Base-by-base conservation (phyloP, 2,888 invertebrate genomes). In the Bugula neritina region DNA sequence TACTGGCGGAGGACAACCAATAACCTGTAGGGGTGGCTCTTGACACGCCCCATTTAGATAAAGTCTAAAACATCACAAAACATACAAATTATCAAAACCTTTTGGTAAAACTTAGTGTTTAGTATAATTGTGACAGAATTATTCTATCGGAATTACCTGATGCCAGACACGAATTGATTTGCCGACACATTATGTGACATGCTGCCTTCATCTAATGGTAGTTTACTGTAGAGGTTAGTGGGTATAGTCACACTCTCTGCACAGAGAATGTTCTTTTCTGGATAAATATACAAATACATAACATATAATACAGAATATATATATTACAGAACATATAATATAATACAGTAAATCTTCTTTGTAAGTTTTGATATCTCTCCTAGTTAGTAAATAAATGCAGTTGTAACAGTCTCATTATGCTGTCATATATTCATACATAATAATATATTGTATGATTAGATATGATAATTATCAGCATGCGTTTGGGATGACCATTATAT, bases 31-130 rank as follows among this genome's bases (percentile, higher is more conserved):
- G 21, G 63, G 63, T 31, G 63, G 63, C 63, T 63, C 63, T 3
- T 25, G 31, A 34, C 31, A 63, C 34, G 31, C 31, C 3, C 63
- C 63, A 63, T 63, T 63, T 31, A 63, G 10, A 34, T 63, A 63
- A 3, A 63, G 31, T 27, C 63, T 63, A 27, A 5, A 17, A 55
- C 5, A 55, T 5, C 10, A 55, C 25, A 21, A 13, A 10, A 52
- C 21, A 52, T 52, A 52, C 21, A 52, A 52, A 52, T 52, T 52
- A 10, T 17, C 21, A 52, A 52, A 10, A 17, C 13, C 52, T 52
- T 10, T 52, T 52, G 10, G 10, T 52, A 17, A 52, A 17, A 17
- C 52, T 52, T 17, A 52, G 21, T 52, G 21, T 52, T 10, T 17
- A 21, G 10, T 52, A 52, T 52, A 52, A 21, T 52, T 52, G 21